These are phyloP conservation scores for Epicauta chinensis DNA, from an alignment of 1,140 invertebrate genomes.

Conservation along the genomic window DNA sequence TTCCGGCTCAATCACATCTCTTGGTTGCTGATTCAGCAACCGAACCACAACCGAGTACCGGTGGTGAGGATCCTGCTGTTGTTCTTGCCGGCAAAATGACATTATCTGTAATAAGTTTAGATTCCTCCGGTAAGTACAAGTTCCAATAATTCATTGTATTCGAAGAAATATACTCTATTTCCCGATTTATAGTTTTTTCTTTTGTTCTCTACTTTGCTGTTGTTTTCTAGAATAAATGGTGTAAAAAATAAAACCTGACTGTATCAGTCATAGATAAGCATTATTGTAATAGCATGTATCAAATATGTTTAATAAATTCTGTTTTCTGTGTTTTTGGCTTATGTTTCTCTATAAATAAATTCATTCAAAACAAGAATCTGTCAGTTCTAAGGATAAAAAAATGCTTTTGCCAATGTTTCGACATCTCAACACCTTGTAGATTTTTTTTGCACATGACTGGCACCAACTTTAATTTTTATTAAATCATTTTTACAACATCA, in stretches of 20 bases:
- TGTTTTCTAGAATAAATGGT: neutral
- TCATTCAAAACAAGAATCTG: too few relatives aligned
- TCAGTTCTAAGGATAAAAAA: too few relatives aligned
- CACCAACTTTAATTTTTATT: too few relatives aligned
- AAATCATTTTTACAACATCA: slow-evolving; percentile 1
- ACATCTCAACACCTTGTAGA: slow-evolving; percentile 1
- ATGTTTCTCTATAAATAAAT: slow-evolving; percentile 2
- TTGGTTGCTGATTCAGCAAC: slow-evolving; percentile 71
- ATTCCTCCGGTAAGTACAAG: slow-evolving; percentile 44
- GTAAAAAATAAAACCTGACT: slow-evolving; percentile 1
- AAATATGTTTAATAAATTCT: slow-evolving; percentile 12
- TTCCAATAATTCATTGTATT: slow-evolving; percentile 5
- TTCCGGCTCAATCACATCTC: slow-evolving; percentile 72
- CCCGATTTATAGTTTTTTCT: neutral
- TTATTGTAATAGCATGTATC: neutral
- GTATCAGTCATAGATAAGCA: neutral
- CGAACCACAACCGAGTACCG: slow-evolving; percentile 43
- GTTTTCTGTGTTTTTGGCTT: slow-evolving; percentile 16
- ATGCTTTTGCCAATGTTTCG: neutral
- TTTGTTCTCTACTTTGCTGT: neutral
- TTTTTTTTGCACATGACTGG: slow-evolving; percentile 9
- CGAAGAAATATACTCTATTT: neutral
- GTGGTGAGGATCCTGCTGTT: slow-evolving; percentile 49
- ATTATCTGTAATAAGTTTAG: slow-evolving; percentile 74
- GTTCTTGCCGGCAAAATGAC: slow-evolving; percentile 84